A percentile compares a stretch with the other conserved stretches of the same genome.
Evolutionary conservation across 2,888 invertebrate species (phyloP).

Genomic region (Boloria selene): DNA sequence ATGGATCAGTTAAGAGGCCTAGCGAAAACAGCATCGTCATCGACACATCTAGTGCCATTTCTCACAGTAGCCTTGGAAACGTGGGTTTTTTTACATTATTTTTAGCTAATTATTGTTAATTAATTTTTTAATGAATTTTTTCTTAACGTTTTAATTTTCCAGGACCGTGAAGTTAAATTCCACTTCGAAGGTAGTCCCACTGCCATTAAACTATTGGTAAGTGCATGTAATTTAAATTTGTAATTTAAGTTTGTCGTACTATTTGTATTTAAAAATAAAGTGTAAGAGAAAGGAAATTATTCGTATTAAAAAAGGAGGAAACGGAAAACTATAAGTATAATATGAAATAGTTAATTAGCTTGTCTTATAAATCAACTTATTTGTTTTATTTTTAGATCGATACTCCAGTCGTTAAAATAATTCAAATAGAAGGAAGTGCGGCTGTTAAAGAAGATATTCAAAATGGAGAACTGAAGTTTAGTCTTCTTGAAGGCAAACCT

Average conservation of each 20-base stretch:
- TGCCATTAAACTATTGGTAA: constrained; percentile 66
- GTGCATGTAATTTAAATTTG: constrained; percentile 38
- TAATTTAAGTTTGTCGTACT: too few relatives aligned
- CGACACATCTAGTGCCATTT: constrained; percentile 59
- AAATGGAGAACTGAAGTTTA: constrained; percentile 74
- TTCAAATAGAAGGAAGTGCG: constrained; percentile 76
- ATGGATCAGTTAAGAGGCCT: constrained; percentile 53
- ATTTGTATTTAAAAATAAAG: too few relatives aligned
- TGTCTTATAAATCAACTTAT: background rate
- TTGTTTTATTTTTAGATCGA: constrained; percentile 51
- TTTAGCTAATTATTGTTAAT: background rate
- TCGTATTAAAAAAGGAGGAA: too few relatives aligned
- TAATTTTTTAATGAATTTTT: background rate
- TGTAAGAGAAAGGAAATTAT: too few relatives aligned
- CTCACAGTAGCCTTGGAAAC: constrained; percentile 62
- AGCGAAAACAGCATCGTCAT: constrained; percentile 59
- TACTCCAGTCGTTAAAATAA: constrained; percentile 77
- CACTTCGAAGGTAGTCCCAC: constrained; percentile 64
- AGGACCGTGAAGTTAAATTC: constrained; percentile 70
- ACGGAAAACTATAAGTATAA: too few relatives aligned
- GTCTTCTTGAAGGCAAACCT: constrained; percentile 78
- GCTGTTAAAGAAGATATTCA: constrained; percentile 76
- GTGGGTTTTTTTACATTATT: constrained; percentile 51
- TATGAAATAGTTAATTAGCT: background rate
- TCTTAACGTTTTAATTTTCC: constrained; percentile 34